A percentile compares a stretch with the other conserved stretches of the same genome.
These are phyloP conservation scores for Trichopoda pennipes DNA, from an alignment of 2,888 invertebrate species.

Conservation along the genomic window DNA sequence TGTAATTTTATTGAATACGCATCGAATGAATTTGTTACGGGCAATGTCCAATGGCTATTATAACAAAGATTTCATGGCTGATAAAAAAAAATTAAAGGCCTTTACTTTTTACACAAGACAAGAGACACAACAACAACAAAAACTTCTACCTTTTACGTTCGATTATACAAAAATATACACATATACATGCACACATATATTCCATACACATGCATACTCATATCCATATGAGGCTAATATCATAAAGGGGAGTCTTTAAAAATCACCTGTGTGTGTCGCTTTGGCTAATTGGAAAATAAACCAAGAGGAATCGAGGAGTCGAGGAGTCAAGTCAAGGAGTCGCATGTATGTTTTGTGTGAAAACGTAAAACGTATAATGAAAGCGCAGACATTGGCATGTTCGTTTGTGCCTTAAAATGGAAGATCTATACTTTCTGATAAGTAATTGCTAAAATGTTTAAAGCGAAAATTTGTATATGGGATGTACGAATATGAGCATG, in stretches of 20 bases:
- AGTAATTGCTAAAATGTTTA: conserved; percentile 67
- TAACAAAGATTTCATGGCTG: conserved; percentile 68
- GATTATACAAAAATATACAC: conserved; percentile 14
- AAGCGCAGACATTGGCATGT: conserved; percentile 18
- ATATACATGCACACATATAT: not conserved
- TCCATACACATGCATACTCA: not conserved
- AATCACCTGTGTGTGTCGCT: conserved; percentile 63
- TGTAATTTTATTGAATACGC: conserved; percentile 70
- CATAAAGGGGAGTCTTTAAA: conserved; percentile 57
- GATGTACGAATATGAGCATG: conserved; percentile 22
- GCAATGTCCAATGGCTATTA: conserved; percentile 65
- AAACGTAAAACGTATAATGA: not conserved
- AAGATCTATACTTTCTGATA: conserved; percentile 62
- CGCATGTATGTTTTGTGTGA: not conserved
- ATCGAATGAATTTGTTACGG: conserved; percentile 68
- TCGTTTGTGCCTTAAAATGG: conserved; percentile 51
- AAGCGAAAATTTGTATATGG: conserved; percentile 55
- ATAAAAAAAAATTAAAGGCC: conserved; percentile 67
- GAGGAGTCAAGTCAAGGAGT: no score
- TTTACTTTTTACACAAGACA: conserved; percentile 56
- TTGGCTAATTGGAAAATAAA: conserved; percentile 68
- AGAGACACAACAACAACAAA: conserved; percentile 35
- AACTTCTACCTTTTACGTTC: conserved; percentile 17
- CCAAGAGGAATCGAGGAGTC: conserved; percentile 49
- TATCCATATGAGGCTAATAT: conserved; percentile 8